A percentile compares a stretch with the other conserved stretches of the same genome.
These are phyloP conservation scores for Tonatia bakeri DNA, from an alignment of 2,113 vertebrate species.

Conservation along the genomic window DNA sequence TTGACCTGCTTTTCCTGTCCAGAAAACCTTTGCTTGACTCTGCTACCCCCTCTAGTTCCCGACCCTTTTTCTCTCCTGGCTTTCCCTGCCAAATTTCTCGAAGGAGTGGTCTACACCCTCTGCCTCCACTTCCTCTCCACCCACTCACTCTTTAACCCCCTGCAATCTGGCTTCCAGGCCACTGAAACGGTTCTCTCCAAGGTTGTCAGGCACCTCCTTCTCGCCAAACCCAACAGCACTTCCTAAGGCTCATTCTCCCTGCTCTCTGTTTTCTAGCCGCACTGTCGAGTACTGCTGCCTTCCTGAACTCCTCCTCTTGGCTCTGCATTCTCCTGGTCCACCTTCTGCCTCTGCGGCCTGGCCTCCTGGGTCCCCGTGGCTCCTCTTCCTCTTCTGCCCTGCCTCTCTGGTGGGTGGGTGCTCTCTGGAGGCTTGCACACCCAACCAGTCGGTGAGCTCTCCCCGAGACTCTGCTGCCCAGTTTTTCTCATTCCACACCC, in stretches of 20 bases:
- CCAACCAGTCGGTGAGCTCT: background rate
- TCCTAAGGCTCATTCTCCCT: background rate
- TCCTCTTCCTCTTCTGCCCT: constrained; percentile 45
- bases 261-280: constrained; percentile 51
- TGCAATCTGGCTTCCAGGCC: constrained; percentile 57
- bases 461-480: background rate
- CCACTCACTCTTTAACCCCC: constrained; percentile 62
- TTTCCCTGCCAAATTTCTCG: constrained; percentile 62
- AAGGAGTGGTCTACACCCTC: constrained; percentile 73
- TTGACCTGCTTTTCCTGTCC: background rate
- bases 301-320: constrained; percentile 44
- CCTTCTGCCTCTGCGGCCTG: constrained; percentile 46
- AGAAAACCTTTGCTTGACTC: constrained; percentile 51
- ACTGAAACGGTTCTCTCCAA: background rate
- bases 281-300: constrained; percentile 28
- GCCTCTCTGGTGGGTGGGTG: background rate
- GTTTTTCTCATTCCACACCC: constrained; percentile 12
- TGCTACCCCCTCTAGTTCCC: constrained; percentile 53
- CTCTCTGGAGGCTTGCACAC: background rate
- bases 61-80: constrained; percentile 59
- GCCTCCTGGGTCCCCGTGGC: background rate
- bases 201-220: constrained; percentile 23
- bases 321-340: constrained; percentile 45
- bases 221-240: background rate
- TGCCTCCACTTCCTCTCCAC: constrained; percentile 71